These are phyloP conservation scores for Agelaius phoeniceus DNA, from an alignment of 2,113 vertebrate species.

Conservation along the genomic window DNA sequence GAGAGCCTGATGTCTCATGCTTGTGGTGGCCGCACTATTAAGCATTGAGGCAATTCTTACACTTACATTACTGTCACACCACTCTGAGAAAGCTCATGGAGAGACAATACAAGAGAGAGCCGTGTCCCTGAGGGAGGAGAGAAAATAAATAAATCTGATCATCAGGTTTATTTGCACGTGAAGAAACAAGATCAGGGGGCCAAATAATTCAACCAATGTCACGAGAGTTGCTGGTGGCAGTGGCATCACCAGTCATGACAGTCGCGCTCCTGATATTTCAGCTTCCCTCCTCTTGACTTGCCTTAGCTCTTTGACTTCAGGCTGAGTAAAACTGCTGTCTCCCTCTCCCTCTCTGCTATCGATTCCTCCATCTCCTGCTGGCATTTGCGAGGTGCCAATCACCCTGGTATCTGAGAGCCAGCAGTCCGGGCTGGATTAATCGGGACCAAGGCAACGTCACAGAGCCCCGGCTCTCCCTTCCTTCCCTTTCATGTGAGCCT, in stretches of 20 bases:
- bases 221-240: not conserved
- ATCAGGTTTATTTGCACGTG: not conserved
- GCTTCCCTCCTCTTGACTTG: not conserved
- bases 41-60: not conserved
- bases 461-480: not conserved
- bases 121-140: not conserved
- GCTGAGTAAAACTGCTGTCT: not conserved
- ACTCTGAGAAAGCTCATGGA: not conserved
- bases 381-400: slow-evolving; percentile 36
- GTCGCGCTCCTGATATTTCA: not conserved
- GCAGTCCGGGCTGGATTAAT: slow-evolving; percentile 35
- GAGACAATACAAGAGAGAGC: not conserved
- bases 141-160: not conserved
- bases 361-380: not conserved
- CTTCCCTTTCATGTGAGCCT: slow-evolving; percentile 21
- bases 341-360: not conserved
- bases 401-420: slow-evolving; percentile 40
- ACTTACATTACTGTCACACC: not conserved
- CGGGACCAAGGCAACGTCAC: not conserved
- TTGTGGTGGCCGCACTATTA: not conserved
- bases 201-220: not conserved
- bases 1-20: not conserved
- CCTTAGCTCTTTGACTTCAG: not conserved
- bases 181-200: not conserved
- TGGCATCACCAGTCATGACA: not conserved